Conservation (phyloP, 2,888 invertebrate genomes). For the Hydriomena furcata region DNA sequence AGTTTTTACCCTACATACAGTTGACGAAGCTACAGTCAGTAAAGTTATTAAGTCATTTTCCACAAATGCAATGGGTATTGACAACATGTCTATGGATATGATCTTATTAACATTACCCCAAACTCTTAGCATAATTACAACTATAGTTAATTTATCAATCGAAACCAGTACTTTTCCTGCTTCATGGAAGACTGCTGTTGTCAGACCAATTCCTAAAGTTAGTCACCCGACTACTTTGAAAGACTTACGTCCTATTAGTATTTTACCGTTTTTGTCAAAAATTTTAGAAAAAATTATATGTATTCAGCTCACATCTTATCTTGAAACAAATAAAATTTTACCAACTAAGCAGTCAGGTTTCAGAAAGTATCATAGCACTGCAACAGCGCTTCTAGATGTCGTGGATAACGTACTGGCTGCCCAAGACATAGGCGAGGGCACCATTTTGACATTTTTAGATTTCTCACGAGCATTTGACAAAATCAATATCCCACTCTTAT, state of each 20-base stretch:
- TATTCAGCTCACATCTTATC: background rate
- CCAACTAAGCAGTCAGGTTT: conserved; percentile 30
- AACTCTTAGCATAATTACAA: background rate
- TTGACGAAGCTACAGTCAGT: background rate
- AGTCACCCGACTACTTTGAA: background rate
- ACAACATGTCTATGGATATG: conserved; percentile 3
- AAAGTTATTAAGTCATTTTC: conserved; percentile 2
- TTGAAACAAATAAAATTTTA: conserved; percentile 13
- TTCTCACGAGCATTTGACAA: conserved; percentile 17
- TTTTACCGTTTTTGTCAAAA: conserved; percentile 24
- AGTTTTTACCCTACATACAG: background rate
- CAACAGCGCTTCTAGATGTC: conserved; percentile 26
- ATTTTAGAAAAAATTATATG: conserved; percentile 3
- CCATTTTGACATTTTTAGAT: conserved; percentile 26
- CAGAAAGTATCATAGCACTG: conserved; percentile 13
- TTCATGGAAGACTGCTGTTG: conserved; percentile 8
- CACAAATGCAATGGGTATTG: background rate
- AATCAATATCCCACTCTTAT: background rate
- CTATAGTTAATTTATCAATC: conserved; percentile 8
- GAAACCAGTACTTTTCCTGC: background rate
- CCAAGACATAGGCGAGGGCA: conserved; percentile 22
- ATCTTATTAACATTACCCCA: background rate
- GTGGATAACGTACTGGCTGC: conserved; percentile 24
- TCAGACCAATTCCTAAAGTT: conserved; percentile 13
- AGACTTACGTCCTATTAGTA: conserved; percentile 25